Conservation (phyloP, 1,140 invertebrate genomes). For the Stegodyphus mimosarum region DNA sequence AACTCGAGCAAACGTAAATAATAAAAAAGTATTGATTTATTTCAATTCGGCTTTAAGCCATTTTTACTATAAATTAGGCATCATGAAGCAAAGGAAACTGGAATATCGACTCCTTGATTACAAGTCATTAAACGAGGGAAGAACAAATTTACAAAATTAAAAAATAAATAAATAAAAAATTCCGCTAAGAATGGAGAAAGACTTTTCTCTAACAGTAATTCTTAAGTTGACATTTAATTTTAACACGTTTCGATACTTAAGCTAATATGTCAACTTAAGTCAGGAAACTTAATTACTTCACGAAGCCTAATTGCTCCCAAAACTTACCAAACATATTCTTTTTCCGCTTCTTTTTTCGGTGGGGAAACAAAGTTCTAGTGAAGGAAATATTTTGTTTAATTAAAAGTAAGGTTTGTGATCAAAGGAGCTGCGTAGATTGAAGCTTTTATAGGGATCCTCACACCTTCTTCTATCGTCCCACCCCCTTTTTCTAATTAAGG, state of each 20-base stretch:
- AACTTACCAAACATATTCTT: conserved; percentile 28
- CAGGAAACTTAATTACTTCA: conserved; percentile 57
- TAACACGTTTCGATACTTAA: conserved; percentile 52
- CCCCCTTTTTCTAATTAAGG: too few relatives aligned
- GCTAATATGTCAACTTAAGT: conserved; percentile 55
- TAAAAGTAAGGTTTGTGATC: conserved; percentile 47
- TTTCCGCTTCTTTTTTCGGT: not conserved
- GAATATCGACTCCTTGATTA: conserved; percentile 44
- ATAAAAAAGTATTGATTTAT: too few relatives aligned
- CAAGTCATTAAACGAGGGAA: conserved; percentile 13
- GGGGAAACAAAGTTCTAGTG: not conserved
- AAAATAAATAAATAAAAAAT: conserved; percentile 17
- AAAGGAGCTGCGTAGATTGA: not conserved
- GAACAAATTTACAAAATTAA: conserved; percentile 6
- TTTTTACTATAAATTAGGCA: not conserved
- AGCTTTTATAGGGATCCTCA: too few relatives aligned
- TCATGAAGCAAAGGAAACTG: conserved; percentile 7
- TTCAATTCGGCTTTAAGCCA: too few relatives aligned
- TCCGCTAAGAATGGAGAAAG: not conserved
- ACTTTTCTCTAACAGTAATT: conserved; percentile 32
- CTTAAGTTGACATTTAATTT: conserved; percentile 58
- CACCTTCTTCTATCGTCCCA: too few relatives aligned
- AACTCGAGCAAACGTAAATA: too few relatives aligned
- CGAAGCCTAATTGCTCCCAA: conserved; percentile 38
- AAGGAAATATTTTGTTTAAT: conserved; percentile 60